phyloP scores from a whole-genome alignment of 2,888 invertebrate species.

The Hofmannophila pseudospretella region DNA sequence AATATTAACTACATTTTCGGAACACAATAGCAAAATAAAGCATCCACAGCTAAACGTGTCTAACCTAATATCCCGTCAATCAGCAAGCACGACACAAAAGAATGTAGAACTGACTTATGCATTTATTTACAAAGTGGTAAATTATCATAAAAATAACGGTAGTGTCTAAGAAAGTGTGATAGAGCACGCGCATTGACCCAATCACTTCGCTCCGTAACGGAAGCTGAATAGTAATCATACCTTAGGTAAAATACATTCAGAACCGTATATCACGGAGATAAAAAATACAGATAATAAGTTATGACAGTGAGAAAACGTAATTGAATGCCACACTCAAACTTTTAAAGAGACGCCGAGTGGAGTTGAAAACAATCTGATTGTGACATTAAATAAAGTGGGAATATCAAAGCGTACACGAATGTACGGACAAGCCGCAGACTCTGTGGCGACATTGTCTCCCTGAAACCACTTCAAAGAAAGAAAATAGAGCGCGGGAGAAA shows the following conservation, averaged over 20 bases:
- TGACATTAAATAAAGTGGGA: slow-evolving; percentile 15
- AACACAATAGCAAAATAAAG: slow-evolving; percentile 6
- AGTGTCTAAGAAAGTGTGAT: slow-evolving; percentile 22
- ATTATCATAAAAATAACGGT: slow-evolving; percentile 39
- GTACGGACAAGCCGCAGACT: slow-evolving; percentile 34
- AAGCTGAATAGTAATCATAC: slow-evolving; percentile 14
- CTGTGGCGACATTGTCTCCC: slow-evolving; percentile 31
- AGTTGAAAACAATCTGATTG: slow-evolving; percentile 3
- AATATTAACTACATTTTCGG: slow-evolving; percentile 8
- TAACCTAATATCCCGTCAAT: slow-evolving; percentile 1
- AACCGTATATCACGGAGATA: too few relatives aligned
- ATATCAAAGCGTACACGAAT: slow-evolving; percentile 18
- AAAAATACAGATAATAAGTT: too few relatives aligned
- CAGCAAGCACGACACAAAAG: slow-evolving; percentile 11
- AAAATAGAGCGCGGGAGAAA: slow-evolving; percentile 58
- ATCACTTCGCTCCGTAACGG: slow-evolving; percentile 24
- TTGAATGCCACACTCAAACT: neutral
- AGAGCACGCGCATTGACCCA: slow-evolving; percentile 28
- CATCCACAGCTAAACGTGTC: slow-evolving; percentile 7
- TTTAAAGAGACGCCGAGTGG: neutral
- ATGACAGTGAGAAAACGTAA: too few relatives aligned
- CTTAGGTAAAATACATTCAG: too few relatives aligned
- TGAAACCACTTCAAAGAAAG: slow-evolving; percentile 40
- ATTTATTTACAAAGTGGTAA: slow-evolving; percentile 20
- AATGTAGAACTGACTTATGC: slow-evolving; percentile 19